Base-by-base conservation (phyloP, 2,797 vertebrate genomes). In the Thalassophryne amazonica region DNA sequence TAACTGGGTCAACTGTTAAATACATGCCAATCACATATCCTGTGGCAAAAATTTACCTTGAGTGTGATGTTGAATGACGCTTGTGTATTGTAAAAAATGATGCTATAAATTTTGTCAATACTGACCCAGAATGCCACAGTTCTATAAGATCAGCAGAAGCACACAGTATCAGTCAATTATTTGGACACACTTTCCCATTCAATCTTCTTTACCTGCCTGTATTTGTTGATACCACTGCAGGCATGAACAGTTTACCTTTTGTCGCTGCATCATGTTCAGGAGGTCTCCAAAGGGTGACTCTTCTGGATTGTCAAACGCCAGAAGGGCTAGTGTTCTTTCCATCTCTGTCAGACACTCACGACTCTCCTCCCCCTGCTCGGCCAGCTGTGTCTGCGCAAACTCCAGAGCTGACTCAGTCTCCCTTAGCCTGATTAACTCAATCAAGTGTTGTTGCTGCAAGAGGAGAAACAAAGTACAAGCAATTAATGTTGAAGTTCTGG, bases 361-460 rank as follows among this genome's bases (percentile, higher is more conserved):
- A 80, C 96, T 98, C 86, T 98, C 96, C 78, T 98, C 96, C 0
- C 96, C 96, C 76, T 97, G 96, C 61, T 98, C 96, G 0, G 96
- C 96, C 79, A 98, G 80, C 66, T 98, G 96, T 0, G 94, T 97
- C 90, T 98, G 96, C 28, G 96, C 96, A 55, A 98, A 98, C 84
- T 98, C 96, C 84, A 98, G 86, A 0, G 96, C 96, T 3, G 96
- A 94, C 88, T 98, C 96, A 0, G 96, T 98, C 89, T 98, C 95
- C 33, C 96, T 92, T 81, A 95, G 92, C 73, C 96, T 91, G 83
- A 98, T 98, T 80, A 98, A 83, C 83, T 98, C 96, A 5, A 98
- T 98, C 87, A 98, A 85, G 84, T 98, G 96, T 71, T 98, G 96
- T 81, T 98, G 96, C 96, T 98, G 71, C 65, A 62, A 41, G 8